Percentiles rank a stretch among this genome's conserved stretches.
Conservation (phyloP, 2,113 vertebrate species). For the Sinocyclocheilus grahami region DNA sequence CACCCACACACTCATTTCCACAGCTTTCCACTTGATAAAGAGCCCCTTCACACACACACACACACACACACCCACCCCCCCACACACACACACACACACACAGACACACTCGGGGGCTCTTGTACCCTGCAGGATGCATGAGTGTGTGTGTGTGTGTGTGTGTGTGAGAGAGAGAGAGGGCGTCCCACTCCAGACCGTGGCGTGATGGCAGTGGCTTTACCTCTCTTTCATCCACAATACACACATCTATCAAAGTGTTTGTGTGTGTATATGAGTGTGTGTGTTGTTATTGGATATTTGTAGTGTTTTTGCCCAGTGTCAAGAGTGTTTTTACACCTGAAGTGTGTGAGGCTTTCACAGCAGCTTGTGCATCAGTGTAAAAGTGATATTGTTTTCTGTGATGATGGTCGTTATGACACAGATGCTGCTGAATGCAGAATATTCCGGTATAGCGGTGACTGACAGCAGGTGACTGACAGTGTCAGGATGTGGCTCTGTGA, state of each 20-base stretch:
- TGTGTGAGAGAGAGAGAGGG: neutral
- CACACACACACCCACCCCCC: neutral
- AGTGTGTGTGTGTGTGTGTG: too few relatives aligned
- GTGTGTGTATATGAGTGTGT: neutral
- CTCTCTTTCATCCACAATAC: neutral
- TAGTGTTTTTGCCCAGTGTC: too few relatives aligned
- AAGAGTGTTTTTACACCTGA: too few relatives aligned
- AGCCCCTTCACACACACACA: neutral
- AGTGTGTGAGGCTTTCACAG: neutral
- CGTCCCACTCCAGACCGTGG: neutral
- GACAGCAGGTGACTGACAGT: neutral
- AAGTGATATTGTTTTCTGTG: neutral
- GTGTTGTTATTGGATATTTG: neutral
- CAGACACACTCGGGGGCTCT: too few relatives aligned
- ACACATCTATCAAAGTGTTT: neutral
- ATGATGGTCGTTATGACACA: neutral
- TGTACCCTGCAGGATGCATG: too few relatives aligned
- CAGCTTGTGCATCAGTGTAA: slow-evolving; percentile 30
- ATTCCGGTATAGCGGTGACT: neutral
- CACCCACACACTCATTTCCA: neutral
- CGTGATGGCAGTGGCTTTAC: neutral
- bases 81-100: neutral
- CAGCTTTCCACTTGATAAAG: slow-evolving; percentile 7
- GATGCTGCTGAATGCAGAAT: neutral
- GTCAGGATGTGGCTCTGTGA: neutral